Evolutionary conservation across 1,140 invertebrate species (phyloP).

Genomic region (Zaprionus gabonicus): DNA sequence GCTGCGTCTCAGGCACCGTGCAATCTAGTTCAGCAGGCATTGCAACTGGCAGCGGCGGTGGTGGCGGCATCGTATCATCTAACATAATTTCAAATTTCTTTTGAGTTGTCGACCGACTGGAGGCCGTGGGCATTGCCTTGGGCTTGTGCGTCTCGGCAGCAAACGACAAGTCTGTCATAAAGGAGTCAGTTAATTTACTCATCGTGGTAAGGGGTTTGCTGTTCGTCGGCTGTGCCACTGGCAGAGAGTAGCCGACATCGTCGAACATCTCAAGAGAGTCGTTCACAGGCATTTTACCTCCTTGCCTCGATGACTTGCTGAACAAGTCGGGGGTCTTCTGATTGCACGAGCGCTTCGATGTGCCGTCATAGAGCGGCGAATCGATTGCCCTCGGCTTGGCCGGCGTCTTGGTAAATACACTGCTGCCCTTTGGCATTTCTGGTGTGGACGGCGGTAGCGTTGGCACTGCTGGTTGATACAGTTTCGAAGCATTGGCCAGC

Average conservation of each 20-base stretch:
- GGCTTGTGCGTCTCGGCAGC: slow-evolving; percentile 56
- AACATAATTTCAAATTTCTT: slow-evolving; percentile 62
- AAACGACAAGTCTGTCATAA: slow-evolving; percentile 70
- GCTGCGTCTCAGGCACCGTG: slow-evolving; percentile 50
- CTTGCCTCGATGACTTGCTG: slow-evolving; percentile 17
- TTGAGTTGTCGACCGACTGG: neutral
- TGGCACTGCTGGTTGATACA: slow-evolving; percentile 17
- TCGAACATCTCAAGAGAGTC: slow-evolving; percentile 36
- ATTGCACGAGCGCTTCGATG: slow-evolving; percentile 54
- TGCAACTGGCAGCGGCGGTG: neutral
- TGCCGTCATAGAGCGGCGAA: slow-evolving; percentile 31
- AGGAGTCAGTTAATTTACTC: slow-evolving; percentile 55
- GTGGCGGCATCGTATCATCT: slow-evolving; percentile 55
- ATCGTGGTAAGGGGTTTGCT: neutral
- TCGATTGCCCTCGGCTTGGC: slow-evolving; percentile 37
- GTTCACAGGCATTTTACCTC: slow-evolving; percentile 1
- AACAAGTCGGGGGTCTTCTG: slow-evolving; percentile 52
- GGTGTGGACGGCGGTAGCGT: slow-evolving; percentile 20
- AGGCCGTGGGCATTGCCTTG: neutral
- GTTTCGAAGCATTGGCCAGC: slow-evolving; percentile 28
- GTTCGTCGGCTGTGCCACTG: neutral
- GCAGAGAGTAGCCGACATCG: slow-evolving; percentile 17
- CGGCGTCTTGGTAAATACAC: slow-evolving; percentile 69
- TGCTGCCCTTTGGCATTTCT: slow-evolving; percentile 48
- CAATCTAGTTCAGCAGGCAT: slow-evolving; percentile 29